phyloP scores from a whole-genome alignment of 1,140 invertebrate species.

The Leucophenga varia region DNA sequence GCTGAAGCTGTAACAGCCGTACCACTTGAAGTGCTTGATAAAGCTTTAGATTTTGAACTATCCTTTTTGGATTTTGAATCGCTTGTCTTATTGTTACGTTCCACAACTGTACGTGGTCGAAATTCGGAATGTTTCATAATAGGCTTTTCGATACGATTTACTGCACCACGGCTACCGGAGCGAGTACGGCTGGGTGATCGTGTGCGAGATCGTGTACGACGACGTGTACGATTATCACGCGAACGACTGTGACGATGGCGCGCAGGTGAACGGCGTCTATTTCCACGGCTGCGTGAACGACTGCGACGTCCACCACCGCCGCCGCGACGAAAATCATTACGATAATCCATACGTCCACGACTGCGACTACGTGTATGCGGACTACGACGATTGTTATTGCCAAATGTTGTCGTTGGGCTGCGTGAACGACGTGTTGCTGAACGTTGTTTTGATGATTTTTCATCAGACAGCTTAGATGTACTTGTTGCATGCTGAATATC shows the following conservation, averaged over 20 bases:
- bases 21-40: slow-evolving; percentile 9
- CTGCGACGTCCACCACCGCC: slow-evolving; percentile 24
- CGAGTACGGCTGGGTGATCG: slow-evolving; percentile 21
- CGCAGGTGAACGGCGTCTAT: slow-evolving; percentile 25
- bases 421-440: slow-evolving; percentile 11
- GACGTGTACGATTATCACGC: slow-evolving; percentile 26
- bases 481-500: slow-evolving; percentile 17
- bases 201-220: slow-evolving; percentile 26
- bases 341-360: slow-evolving; percentile 26
- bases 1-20: slow-evolving; percentile 17
- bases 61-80: too few species aligned
- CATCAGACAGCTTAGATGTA: slow-evolving; percentile 9
- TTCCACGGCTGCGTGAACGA: slow-evolving; percentile 19
- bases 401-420: slow-evolving; percentile 24
- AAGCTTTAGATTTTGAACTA: slow-evolving; percentile 18
- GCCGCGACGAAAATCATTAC: slow-evolving; percentile 9
- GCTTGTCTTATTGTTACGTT: slow-evolving; percentile 18
- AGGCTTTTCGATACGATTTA: slow-evolving; percentile 43
- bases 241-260: slow-evolving; percentile 23
- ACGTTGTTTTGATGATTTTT: slow-evolving; percentile 18
- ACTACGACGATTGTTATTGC: slow-evolving; percentile 22
- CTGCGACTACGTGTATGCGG: slow-evolving; percentile 32
- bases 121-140: slow-evolving; percentile 52
- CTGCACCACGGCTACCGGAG: slow-evolving; percentile 9
- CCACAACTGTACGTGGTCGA: slow-evolving; percentile 34